phyloP scores from a whole-genome alignment of 2,888 invertebrate species.

The Bruchidius siliquastri region DNA sequence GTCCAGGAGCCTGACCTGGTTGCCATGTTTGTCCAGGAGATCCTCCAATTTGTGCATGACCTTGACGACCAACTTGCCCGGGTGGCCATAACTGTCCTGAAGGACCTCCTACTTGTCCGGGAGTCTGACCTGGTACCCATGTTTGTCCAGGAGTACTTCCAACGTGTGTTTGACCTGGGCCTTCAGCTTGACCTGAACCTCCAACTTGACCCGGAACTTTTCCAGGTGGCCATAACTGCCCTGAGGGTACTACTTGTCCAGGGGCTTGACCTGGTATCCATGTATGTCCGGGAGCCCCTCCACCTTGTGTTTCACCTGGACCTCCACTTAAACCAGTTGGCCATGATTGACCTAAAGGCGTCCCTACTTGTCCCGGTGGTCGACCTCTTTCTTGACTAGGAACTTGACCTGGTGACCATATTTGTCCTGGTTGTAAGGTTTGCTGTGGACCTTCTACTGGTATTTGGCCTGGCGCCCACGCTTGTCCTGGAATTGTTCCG shows the following conservation, averaged over 20 bases:
- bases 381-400: constrained; percentile 10
- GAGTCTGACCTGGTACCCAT: constrained; percentile 1
- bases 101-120: constrained; percentile 12
- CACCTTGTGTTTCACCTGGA: constrained; percentile 8
- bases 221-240: constrained; percentile 18
- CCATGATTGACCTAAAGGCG: constrained; percentile 11
- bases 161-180: constrained; percentile 13
- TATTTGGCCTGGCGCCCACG: constrained; percentile 7
- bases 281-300: constrained; percentile 8
- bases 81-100: constrained; percentile 3
- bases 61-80: constrained; percentile 13
- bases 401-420: constrained; percentile 2
- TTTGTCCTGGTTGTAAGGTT: constrained; percentile 15
- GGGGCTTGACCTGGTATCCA: not conserved
- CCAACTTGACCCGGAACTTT: constrained; percentile 16
- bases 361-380: constrained; percentile 14
- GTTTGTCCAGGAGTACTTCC: constrained; percentile 12
- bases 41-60: constrained; percentile 10
- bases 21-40: constrained; percentile 12
- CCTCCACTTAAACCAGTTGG: constrained; percentile 16
- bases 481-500: constrained; percentile 8
- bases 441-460: constrained; percentile 8
- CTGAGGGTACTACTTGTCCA: not conserved
- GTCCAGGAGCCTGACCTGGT: constrained; percentile 14
- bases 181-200: constrained; percentile 9